Conservation (phyloP, 2,888 invertebrate species). For the Tenthredo scrophulariae region DNA sequence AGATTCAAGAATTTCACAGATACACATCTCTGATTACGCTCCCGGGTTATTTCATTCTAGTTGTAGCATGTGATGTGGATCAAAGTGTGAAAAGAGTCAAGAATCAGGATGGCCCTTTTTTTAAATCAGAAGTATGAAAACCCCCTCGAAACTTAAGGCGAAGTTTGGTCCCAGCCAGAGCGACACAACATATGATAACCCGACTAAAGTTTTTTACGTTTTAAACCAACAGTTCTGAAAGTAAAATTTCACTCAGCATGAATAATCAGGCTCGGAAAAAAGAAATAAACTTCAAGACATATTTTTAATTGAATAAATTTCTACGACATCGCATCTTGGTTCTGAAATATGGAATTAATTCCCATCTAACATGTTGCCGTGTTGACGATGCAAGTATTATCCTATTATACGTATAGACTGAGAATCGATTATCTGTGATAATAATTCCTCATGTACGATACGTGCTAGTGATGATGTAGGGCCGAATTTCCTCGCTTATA, state of each 20-base stretch:
- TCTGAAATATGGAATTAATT: background rate
- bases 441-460: background rate
- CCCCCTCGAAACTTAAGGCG: slow-evolving; percentile 2
- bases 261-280: background rate
- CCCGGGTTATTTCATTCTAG: background rate
- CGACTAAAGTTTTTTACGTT: background rate
- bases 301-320: background rate
- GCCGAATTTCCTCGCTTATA: background rate
- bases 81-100: background rate
- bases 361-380: background rate
- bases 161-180: background rate
- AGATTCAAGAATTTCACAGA: background rate
- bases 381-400: background rate
- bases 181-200: background rate
- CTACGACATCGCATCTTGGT: background rate
- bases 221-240: background rate
- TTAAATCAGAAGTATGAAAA: slow-evolving; percentile 10
- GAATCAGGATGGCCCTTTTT: background rate
- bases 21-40: background rate
- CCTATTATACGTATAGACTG: background rate
- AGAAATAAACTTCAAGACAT: background rate
- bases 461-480: background rate
- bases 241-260: background rate
- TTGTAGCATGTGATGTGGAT: background rate
- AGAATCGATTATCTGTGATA: slow-evolving; percentile 1